phyloP scores from a whole-genome alignment of 2,888 invertebrate genomes.

The Choreutis nemorana region DNA sequence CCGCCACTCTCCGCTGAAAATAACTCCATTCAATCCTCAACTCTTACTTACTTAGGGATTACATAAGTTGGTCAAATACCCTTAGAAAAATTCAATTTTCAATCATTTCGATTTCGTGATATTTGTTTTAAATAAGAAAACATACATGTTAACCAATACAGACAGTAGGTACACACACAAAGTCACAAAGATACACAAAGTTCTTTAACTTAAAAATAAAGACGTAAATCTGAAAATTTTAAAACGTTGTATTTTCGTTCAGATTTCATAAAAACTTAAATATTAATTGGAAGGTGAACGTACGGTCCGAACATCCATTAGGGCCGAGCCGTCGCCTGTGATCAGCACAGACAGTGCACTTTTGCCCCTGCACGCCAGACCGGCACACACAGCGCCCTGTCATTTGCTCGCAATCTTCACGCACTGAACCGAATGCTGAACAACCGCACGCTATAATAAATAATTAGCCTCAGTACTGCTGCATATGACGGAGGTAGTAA shows the following conservation, averaged over 20 bases:
- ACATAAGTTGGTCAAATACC: no score
- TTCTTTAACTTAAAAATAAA: no score
- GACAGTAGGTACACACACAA: no score
- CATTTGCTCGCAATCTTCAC: constrained; percentile 94
- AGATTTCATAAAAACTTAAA: constrained; percentile 4
- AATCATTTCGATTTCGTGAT: no score
- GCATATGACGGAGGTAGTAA: constrained; percentile 7
- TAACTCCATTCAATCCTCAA: no score
- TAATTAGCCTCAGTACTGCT: constrained; percentile 2
- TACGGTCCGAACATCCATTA: constrained; percentile 67
- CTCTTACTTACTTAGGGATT: no score
- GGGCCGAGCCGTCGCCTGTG: constrained; percentile 80
- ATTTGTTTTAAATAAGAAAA: no score
- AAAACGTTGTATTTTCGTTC: no score
- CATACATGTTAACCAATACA: no score
- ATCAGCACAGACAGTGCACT: constrained; percentile 84
- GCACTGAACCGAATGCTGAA: constrained; percentile 84
- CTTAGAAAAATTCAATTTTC: no score
- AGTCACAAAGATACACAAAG: constrained; percentile 3
- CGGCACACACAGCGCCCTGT: constrained; percentile 90
- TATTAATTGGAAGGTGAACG: no score
- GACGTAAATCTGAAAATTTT: no score
- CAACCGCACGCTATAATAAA: constrained; percentile 81
- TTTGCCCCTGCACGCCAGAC: constrained; percentile 83
- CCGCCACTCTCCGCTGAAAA: constrained; percentile 72